A percentile compares a stretch with the other conserved stretches of the same genome.
phyloP scores from a whole-genome alignment of 2,888 invertebrate species.

The Cephus pygmeus region DNA sequence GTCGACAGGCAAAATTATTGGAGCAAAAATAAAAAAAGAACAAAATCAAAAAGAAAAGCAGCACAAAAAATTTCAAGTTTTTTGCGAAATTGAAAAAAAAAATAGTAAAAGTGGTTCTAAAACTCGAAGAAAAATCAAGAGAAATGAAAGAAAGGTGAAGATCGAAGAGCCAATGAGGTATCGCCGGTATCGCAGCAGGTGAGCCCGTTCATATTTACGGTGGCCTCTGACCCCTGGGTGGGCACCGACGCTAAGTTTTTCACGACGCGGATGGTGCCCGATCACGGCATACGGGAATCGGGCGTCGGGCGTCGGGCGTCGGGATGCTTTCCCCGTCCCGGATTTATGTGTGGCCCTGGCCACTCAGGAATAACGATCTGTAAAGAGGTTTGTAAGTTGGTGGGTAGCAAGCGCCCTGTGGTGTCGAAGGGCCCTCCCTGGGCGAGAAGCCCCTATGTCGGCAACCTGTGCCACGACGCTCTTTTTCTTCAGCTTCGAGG shows the following conservation, averaged over 20 bases:
- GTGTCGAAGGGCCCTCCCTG: slow-evolving; percentile 46
- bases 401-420: slow-evolving; percentile 59
- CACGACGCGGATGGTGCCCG: slow-evolving; percentile 31
- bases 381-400: slow-evolving; percentile 64
- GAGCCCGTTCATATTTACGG: slow-evolving; percentile 55
- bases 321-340: slow-evolving; percentile 38
- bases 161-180: not conserved
- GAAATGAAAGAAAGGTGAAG: not conserved
- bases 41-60: not conserved
- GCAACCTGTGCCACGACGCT: slow-evolving; percentile 2
- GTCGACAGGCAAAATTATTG: not conserved
- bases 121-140: not conserved
- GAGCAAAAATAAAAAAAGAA: not conserved
- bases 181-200: slow-evolving; percentile 46
- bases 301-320: not conserved
- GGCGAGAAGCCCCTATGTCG: slow-evolving; percentile 28
- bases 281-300: slow-evolving; percentile 26
- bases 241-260: slow-evolving; percentile 53
- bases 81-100: no score
- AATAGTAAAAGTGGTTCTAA: not conserved
- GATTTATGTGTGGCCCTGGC: slow-evolving; percentile 62
- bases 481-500: not conserved
- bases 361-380: slow-evolving; percentile 61
- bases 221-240: slow-evolving; percentile 50
- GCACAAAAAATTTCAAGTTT: no score